Conservation (phyloP, 2,113 vertebrate species). For the Prinia subflava region DNA sequence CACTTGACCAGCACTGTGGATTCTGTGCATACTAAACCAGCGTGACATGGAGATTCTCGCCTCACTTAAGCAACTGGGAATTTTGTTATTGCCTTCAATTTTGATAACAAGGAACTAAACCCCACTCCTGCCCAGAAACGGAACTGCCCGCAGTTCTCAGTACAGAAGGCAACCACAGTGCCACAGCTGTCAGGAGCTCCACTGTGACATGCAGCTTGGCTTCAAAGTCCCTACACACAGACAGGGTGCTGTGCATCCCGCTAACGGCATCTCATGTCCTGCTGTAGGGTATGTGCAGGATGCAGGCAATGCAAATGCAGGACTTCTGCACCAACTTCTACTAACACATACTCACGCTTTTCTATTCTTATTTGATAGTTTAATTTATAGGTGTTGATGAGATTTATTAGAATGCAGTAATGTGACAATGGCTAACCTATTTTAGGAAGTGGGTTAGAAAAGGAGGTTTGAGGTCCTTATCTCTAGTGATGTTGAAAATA, state of each 20-base stretch:
- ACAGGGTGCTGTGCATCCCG: fast-evolving
- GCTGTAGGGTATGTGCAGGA: neutral
- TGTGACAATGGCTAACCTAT: neutral
- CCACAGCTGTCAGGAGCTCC: neutral
- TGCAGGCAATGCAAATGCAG: fast-evolving
- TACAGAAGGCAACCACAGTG: neutral
- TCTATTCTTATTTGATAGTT: neutral
- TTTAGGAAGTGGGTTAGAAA: constrained; percentile 25
- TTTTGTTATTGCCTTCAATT: neutral
- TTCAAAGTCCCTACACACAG: fast-evolving
- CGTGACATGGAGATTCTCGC: fast-evolving
- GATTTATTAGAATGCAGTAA: neutral
- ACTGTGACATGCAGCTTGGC: neutral
- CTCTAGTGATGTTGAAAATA: neutral
- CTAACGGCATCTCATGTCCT: neutral
- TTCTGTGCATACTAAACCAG: neutral
- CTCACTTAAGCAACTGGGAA: neutral
- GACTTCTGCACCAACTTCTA: neutral
- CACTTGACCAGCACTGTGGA: neutral
- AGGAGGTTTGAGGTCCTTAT: neutral
- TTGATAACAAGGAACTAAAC: neutral
- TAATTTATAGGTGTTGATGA: neutral
- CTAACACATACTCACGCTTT: neutral
- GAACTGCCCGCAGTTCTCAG: neutral
- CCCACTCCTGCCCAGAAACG: neutral